Percentiles rank a stretch among this genome's conserved stretches.
These are phyloP conservation scores for Hermatobates lingyangjiaoensis DNA, from an alignment of 1,140 invertebrate genomes.

Conservation along the genomic window DNA sequence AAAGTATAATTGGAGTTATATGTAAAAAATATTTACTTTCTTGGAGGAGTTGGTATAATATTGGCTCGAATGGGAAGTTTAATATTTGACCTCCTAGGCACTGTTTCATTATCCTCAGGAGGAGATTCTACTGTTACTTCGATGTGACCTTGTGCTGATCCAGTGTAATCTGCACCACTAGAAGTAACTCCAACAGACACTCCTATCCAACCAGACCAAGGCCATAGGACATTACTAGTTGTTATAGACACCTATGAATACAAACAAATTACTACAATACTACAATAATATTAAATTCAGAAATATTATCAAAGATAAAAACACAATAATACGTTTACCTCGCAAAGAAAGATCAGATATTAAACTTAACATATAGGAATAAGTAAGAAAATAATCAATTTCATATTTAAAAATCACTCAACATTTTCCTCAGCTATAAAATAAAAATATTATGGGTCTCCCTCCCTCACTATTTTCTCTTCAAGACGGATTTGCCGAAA, in stretches of 20 bases:
- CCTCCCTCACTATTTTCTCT: no score
- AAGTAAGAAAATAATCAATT: no score
- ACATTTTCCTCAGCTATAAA: no score
- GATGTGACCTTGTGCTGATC: slow-evolving; percentile 63
- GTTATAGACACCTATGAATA: slow-evolving; percentile 49
- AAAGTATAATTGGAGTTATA: no score
- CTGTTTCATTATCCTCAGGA: slow-evolving; percentile 41
- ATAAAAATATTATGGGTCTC: no score
- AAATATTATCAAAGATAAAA: no score
- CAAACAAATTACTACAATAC: background rate
- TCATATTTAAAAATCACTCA: no score
- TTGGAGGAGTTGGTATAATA: slow-evolving; percentile 53
- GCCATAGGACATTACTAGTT: slow-evolving; percentile 75
- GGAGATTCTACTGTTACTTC: slow-evolving; percentile 67
- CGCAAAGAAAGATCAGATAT: no score
- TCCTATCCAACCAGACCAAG: slow-evolving; percentile 90
- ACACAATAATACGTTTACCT: no score
- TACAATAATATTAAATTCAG: no score
- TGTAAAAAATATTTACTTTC: slow-evolving; percentile 34
- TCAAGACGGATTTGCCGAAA: no score
- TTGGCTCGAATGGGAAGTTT: slow-evolving; percentile 53
- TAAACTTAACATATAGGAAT: no score
- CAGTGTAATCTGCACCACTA: slow-evolving; percentile 53
- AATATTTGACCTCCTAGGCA: slow-evolving; percentile 45
- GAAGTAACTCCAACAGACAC: slow-evolving; percentile 41